Base-by-base conservation (phyloP, 2,113 vertebrate genomes). In the Gasterosteus nipponicus region DNA sequence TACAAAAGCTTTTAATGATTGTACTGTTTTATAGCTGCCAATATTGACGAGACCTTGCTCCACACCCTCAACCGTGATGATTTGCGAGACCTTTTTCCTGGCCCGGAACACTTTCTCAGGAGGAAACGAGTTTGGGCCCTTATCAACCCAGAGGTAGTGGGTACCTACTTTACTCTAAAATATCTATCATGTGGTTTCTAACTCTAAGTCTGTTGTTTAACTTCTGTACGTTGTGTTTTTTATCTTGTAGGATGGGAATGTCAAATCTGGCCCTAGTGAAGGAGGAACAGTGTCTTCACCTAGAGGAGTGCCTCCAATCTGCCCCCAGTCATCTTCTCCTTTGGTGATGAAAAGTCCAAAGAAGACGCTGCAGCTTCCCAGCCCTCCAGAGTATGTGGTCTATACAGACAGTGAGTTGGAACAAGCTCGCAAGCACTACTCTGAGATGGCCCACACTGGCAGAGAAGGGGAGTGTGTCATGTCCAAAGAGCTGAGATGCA, bases 351-450 rank as follows among this genome's bases (percentile, higher is more conserved):
- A 51, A 51, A 51, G 5, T 46, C 19, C 19, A 22, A 51, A 22
- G 33, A 60, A 11, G 22, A 60, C 33, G 16, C 33, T 18, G 15
- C 10, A 39, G 58, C 33, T 39, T 38, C 58, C 33, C 18, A n/a
- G 33, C 11, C 58, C 33, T 39, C 58, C 35, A 60, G 16, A 60
- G n/a, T 60, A 60, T 60, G 31, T 60, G 7, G 35, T 60, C 33
- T n/a, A 38, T 11, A 60, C 31, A 60, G 58, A 60, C 18, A 38
- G 58, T 60, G 33, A 60, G 58, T 39, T 60, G 12, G 58, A 60
- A 8, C 31, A 38, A n/a, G 58, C 22, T 35, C 8, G 31, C 16
- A 39, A 60, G 22, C 33, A 39, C 58, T 60, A 39, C 35, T 60
- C n/a, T 39, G 33, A 60, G 58, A 60, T 39, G 33, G 33, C 22